Conservation (phyloP, 2,888 invertebrate genomes). For the Eristalinus aeneus region DNA sequence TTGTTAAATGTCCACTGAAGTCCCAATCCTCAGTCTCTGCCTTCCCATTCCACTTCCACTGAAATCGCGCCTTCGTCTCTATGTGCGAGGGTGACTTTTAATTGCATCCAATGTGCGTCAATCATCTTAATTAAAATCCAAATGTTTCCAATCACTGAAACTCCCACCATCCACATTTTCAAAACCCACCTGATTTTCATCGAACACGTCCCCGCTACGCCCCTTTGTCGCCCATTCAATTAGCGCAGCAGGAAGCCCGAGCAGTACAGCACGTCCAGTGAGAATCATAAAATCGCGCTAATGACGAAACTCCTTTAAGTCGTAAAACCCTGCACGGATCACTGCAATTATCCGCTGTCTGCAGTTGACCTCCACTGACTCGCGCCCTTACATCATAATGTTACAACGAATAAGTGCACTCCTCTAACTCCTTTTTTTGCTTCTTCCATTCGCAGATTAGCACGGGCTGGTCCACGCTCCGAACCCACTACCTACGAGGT, state of each 20-base stretch:
- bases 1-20: too few species aligned
- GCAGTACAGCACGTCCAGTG: constrained; percentile 31
- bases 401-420: constrained; percentile 13
- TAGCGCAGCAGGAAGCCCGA: neutral
- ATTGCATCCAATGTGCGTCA: neutral
- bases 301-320: constrained; percentile 38
- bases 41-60: too few species aligned
- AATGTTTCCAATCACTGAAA: neutral
- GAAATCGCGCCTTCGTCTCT: too few species aligned
- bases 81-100: neutral
- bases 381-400: constrained; percentile 2
- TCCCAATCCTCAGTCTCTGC: too few species aligned
- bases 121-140: constrained; percentile 22
- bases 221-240: neutral
- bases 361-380: neutral
- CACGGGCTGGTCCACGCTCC: constrained; percentile 86
- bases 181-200: neutral
- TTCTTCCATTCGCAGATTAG: constrained; percentile 78
- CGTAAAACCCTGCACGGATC: constrained; percentile 48
- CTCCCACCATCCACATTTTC: neutral
- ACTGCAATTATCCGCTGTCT: constrained; percentile 48
- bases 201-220: neutral
- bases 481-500: constrained; percentile 87
- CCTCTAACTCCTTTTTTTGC: neutral
- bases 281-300: constrained; percentile 45